phyloP scores from a whole-genome alignment of 1,140 invertebrate species.

The Drosophila grimshawi region DNA sequence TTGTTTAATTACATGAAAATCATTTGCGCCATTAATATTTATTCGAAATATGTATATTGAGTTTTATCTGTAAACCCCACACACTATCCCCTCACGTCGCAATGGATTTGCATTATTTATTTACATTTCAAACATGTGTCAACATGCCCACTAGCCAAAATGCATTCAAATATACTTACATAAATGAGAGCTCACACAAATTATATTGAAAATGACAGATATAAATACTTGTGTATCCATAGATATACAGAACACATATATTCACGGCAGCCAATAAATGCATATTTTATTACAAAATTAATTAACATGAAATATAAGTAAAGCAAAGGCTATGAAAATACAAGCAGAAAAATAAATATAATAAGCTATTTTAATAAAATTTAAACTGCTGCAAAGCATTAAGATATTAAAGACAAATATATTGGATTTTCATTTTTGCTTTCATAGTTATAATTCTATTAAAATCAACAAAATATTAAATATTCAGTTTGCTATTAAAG shows the following conservation, averaged over 20 bases:
- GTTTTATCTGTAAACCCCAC: not conserved
- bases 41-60: conserved; percentile 46
- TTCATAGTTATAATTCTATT: conserved; percentile 10
- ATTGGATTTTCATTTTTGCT: conserved; percentile 9
- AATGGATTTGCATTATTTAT: conserved; percentile 73
- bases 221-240: conserved; percentile 25
- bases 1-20: conserved; percentile 65
- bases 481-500: conserved; percentile 4
- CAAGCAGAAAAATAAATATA: conserved; percentile 13
- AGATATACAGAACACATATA: conserved; percentile 46
- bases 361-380: conserved; percentile 36
- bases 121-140: conserved; percentile 83
- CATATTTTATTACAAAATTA: conserved; percentile 82
- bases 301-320: conserved; percentile 77
- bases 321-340: conserved; percentile 28
- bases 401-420: conserved; percentile 55
- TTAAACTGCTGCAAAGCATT: conserved; percentile 34
- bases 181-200: conserved; percentile 66
- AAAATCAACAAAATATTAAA: conserved; percentile 11
- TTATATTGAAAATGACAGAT: conserved; percentile 62
- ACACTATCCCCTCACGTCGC: not conserved
- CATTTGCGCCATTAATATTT: conserved; percentile 76
- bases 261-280: conserved; percentile 68
- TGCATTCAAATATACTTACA: conserved; percentile 52
- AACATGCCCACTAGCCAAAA: conserved; percentile 73